Evolutionary conservation across 2,888 invertebrate species (phyloP).

Genomic region (Diarsia rubi): DNA sequence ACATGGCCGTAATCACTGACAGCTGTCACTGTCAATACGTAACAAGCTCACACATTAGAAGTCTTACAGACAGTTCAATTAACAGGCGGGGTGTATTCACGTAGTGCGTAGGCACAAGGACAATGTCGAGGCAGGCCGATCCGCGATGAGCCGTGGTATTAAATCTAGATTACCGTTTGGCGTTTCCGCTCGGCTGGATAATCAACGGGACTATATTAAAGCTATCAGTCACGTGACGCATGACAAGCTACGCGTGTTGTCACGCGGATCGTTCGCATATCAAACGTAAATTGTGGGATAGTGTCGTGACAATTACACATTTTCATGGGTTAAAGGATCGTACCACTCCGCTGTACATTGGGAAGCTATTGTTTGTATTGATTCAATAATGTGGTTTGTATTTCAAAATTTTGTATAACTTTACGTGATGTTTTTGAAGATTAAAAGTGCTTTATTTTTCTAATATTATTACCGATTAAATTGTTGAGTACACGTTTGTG

Average conservation of each 20-base stretch:
- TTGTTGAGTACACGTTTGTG: not conserved
- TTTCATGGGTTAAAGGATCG: constrained; percentile 69
- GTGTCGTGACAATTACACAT: constrained; percentile 75
- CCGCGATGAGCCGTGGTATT: constrained; percentile 86
- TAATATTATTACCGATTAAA: not conserved
- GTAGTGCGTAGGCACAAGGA: constrained; percentile 68
- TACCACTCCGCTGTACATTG: constrained; percentile 40
- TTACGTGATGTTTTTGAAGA: not conserved
- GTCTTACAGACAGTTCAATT: constrained; percentile 59
- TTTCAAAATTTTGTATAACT: constrained; percentile 4
- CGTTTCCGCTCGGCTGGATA: constrained; percentile 86
- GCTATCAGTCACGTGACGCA: constrained; percentile 88
- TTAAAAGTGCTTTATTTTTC: not conserved
- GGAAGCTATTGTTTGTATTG: constrained; percentile 41
- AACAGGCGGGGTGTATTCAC: constrained; percentile 45
- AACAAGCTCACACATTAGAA: constrained; percentile 42
- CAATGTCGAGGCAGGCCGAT: constrained; percentile 74
- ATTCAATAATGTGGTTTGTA: constrained; percentile 29
- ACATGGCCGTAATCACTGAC: constrained; percentile 23
- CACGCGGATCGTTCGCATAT: constrained; percentile 78
- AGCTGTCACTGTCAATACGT: constrained; percentile 40
- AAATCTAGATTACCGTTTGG: constrained; percentile 90
- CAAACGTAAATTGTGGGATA: constrained; percentile 78
- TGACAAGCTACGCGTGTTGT: constrained; percentile 82
- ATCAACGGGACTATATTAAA: constrained; percentile 90